Percentiles rank a stretch among this genome's conserved stretches.
These are phyloP conservation scores for Lasioglossum pauxillum DNA, from an alignment of 2,888 invertebrate genomes.

Conservation along the genomic window DNA sequence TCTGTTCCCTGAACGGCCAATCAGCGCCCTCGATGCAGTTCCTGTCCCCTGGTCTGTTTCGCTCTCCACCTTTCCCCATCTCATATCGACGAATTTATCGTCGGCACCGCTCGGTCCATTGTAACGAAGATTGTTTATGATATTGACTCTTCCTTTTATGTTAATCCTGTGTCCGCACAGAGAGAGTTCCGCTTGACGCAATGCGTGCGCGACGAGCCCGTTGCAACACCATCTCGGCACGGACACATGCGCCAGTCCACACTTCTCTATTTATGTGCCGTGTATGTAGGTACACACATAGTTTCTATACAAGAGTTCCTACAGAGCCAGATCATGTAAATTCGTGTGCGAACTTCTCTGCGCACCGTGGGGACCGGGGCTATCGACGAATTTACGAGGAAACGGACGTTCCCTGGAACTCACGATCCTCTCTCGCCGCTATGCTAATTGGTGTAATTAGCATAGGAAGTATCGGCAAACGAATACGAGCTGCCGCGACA, in stretches of 20 bases:
- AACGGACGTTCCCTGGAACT: constrained; percentile 77
- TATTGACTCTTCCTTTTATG: constrained; percentile 83
- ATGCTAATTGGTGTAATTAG: constrained; percentile 83
- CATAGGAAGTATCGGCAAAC: constrained; percentile 81
- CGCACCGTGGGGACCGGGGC: constrained; percentile 54
- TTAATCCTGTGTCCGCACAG: constrained; percentile 75
- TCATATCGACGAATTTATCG: constrained; percentile 79
- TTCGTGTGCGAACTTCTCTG: constrained; percentile 55
- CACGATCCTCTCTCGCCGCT: constrained; percentile 69
- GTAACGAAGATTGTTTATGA: constrained; percentile 80
- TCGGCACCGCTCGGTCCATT: constrained; percentile 69
- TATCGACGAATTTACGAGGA: constrained; percentile 84
- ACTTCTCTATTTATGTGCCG: background rate
- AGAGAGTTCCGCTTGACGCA: constrained; percentile 54
- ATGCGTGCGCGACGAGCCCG: constrained; percentile 35
- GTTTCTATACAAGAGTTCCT: background rate
- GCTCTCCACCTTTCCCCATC: constrained; percentile 54
- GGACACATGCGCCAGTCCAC: background rate
- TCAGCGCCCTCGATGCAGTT: constrained; percentile 60
- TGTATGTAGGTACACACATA: background rate
- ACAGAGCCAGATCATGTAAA: constrained; percentile 60
- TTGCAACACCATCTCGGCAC: constrained; percentile 22
- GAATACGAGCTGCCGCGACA: constrained; percentile 57
- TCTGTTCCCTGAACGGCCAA: constrained; percentile 51
- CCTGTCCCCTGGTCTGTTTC: constrained; percentile 13